Evolutionary conservation across 1,140 invertebrate genomes (phyloP), one percentile per base, ranked within the genome.

Genomic region (Chelonus insularis): DNA sequence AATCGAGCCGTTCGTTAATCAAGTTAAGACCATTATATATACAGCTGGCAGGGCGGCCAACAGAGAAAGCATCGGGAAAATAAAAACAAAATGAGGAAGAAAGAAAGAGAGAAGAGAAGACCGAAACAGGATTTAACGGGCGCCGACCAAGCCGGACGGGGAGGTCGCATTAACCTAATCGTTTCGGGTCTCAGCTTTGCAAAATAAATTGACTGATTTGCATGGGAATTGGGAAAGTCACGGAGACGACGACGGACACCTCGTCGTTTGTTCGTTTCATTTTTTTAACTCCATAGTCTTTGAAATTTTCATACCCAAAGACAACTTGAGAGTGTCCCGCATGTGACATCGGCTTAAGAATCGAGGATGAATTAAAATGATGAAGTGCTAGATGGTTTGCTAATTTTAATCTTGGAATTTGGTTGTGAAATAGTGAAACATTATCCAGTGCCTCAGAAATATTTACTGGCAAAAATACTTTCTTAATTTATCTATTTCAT

Each of bases 201-300:
- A 63, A 76, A 75, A 77, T 78, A 78, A 78, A 78, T 77, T 78
- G 71, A 71, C 71, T 77, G 69, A 78, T 78, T 78, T 78, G 73
- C 74, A 78, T 78, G 69, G 73, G 72, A 78, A 78, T 77, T 74
- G 70, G 70, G 71, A 69, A 72, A 71, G 64, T 67, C 68, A 56
- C 41, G 63, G 65, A 58, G 72, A 68, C 65, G 34, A 36, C 62
- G 60, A 63, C 61, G 63, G 52, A 47, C 66, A 63, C 60, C 52
- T 62, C 41, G 37, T 41, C 47, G 21, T 47, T 48, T 50, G 32
- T 36, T 41, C 41, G 45, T 59, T 32, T 23, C n/a, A 11, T 52
- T 1, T n/a, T 34, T 36, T 20, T 20, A 12, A 4, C 29, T 11
- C 16, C 6, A 36, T 45, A 43, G 29, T 45, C 18, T 7, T 57